Base-by-base conservation (phyloP, 2,113 vertebrate genomes). In the Cyanistes caeruleus region DNA sequence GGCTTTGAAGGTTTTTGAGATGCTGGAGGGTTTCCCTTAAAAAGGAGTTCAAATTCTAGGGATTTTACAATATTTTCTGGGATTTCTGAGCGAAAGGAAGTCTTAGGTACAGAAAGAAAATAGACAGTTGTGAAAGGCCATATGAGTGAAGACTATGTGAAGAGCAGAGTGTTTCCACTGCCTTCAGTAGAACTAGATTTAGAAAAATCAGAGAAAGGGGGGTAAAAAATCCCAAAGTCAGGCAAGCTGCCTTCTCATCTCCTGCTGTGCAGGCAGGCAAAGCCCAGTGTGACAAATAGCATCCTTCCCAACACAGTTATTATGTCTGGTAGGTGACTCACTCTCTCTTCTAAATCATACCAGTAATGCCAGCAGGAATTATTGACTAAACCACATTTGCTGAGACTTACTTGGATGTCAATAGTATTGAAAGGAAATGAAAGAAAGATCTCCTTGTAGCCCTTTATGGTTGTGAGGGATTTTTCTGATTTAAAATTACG, bases 291-390 rank as follows among this genome's bases (percentile, higher is more conserved):
- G 79, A 60, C 53, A 92, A 87, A 83, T 30, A 78, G 9, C n/a
- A 89, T 89, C 84, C 39, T 90, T 92, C 84, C 79, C 49, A 67
- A 53, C 67, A 62, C 27, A 84, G 92, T 92, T 95, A 79, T 68
- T 75, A 72, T 74, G 59, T 73, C 43, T 88, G 58, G 64, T 84
- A 87, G 69, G 69, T 59, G 43, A 92, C 76, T 82, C 18, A 28
- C 78, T 77, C n/a, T 87, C 63, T 64, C 18, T 87, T 58, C 63
- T 92, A 73, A 77, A 46, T 75, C 37, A 60, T 70, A 79, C 65
- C 76, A 69, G 82, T 59, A 70, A 87, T 35, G 24, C 30, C 84
- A 91, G 52, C 49, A 55, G 64, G 93, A 95, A 84, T 55, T 78
- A 89, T 68, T 96, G 65, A 43, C 53, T 51, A 84, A 94, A 23